phyloP scores from a whole-genome alignment of 2,113 vertebrate genomes.

The Kryptolebias marmoratus region DNA sequence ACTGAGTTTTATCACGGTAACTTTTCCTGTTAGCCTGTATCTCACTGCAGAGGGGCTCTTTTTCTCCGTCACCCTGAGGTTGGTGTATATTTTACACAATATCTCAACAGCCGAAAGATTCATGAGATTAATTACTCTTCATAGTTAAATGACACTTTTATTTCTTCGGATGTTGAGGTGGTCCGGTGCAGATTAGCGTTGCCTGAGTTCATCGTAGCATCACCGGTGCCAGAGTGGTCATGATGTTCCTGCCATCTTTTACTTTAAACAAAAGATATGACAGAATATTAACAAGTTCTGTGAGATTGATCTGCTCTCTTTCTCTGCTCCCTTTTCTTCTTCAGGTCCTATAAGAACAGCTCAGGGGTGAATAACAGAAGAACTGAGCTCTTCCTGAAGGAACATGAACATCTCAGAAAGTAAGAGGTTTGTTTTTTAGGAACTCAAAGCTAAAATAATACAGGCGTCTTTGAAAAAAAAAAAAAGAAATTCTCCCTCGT shows the following conservation, averaged over 20 bases:
- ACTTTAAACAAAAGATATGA: not conserved
- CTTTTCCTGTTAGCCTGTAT: not conserved
- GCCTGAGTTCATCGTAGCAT: not conserved
- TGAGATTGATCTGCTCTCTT: not conserved
- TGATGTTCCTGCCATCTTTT: not conserved
- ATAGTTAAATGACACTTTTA: no score
- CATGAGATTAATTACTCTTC: no score
- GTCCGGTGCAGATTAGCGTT: not conserved
- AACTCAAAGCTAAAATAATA: not conserved
- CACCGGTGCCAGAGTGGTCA: not conserved
- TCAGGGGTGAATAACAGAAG: conserved; percentile 91
- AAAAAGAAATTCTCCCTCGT: no score
- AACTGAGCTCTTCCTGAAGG: conserved; percentile 91
- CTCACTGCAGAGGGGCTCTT: not conserved
- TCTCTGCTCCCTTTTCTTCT: conserved; percentile 7
- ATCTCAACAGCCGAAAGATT: not conserved
- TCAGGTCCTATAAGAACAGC: conserved; percentile 87
- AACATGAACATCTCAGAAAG: conserved; percentile 91
- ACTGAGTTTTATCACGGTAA: not conserved
- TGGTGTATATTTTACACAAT: not conserved
- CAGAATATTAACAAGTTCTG: not conserved
- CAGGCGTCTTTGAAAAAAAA: no score
- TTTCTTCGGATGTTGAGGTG: no score
- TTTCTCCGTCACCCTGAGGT: not conserved
- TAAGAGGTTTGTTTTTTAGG: conserved; percentile 64